Base-by-base conservation (phyloP, 2,888 invertebrate genomes). In the Theretra japonica region DNA sequence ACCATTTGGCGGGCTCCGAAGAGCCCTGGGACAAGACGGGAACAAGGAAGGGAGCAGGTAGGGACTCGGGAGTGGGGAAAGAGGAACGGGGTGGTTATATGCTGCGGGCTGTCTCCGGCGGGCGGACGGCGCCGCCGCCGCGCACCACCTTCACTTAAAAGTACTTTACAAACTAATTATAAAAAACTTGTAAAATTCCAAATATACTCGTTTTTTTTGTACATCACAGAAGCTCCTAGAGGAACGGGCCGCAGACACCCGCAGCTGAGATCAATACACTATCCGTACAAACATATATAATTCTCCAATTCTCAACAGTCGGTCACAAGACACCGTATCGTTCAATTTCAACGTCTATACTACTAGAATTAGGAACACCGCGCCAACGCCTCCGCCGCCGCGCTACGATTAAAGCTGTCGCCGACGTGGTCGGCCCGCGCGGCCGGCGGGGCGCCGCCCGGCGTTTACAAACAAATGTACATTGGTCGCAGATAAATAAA, bases 131-230 rank as follows among this genome's bases (percentile, higher is more conserved):
- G 80, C 77, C 80, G 81, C 82, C 85, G 82, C 85, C 79, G 82
- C 80, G 84, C 83, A 82, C 85, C 88, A 89, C 87, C 91, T 93
- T 92, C 89, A 89, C 93, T 94, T 94, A 94, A 90, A 85, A 90
- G 88, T 92, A 90, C 88, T 90, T 90, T 93, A 92, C 90, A 90
- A 92, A 93, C 93, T 93, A 93, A 94, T 92, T 93, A 93, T 93
- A 93, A 94, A 93, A 94, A 93, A 92, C 92, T 93, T 94, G 93
- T 94, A 94, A 93, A 92, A 92, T 91, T 90, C 91, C 91, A 94
- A 93, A 94, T 93, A 94, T 94, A 89, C 90, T 91, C 87, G 65
- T 65, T 65, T 85, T 86, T 88, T 93, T 94, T 94, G 94, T 94
- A 94, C 94, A 95, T 94, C 93, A 94, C 94, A 94, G 93, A 91